Percentiles rank a stretch among this genome's conserved stretches.
phyloP scores from a whole-genome alignment of 2,888 invertebrate genomes.

The Gortyna flavago region DNA sequence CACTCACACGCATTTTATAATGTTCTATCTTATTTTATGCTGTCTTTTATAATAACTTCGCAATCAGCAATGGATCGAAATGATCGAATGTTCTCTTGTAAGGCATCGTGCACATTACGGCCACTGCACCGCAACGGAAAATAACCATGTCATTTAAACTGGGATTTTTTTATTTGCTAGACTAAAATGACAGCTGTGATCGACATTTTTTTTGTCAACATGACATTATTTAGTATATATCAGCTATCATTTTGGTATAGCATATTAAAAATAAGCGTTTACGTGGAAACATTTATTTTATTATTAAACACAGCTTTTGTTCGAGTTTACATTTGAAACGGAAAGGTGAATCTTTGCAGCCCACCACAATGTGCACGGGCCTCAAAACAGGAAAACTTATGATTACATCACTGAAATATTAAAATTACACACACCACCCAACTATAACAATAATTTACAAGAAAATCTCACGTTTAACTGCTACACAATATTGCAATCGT shows the following conservation, averaged over 20 bases:
- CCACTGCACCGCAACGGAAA: neutral
- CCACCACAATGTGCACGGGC: neutral
- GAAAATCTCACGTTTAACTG: conserved; percentile 35
- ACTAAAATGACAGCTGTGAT: neutral
- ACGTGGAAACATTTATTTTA: neutral
- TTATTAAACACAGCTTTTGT: neutral
- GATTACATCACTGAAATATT: conserved; percentile 22
- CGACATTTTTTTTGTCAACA: neutral
- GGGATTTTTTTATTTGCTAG: neutral
- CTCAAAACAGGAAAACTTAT: neutral
- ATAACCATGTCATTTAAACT: neutral
- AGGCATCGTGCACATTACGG: neutral
- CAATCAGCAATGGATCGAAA: neutral
- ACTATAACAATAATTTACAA: conserved; percentile 7
- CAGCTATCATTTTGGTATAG: neutral
- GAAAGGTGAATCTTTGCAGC: neutral
- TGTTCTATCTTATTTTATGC: neutral
- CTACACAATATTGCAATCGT: conserved; percentile 31
- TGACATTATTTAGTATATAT: neutral
- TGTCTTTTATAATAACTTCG: neutral
- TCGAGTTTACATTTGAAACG: neutral
- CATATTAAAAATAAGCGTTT: neutral
- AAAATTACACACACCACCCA: neutral
- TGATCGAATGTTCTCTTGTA: neutral
- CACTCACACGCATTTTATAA: neutral